A percentile compares a stretch with the other conserved stretches of the same genome.
phyloP scores from a whole-genome alignment of 1,140 invertebrate species.

The Piezodorus guildinii region DNA sequence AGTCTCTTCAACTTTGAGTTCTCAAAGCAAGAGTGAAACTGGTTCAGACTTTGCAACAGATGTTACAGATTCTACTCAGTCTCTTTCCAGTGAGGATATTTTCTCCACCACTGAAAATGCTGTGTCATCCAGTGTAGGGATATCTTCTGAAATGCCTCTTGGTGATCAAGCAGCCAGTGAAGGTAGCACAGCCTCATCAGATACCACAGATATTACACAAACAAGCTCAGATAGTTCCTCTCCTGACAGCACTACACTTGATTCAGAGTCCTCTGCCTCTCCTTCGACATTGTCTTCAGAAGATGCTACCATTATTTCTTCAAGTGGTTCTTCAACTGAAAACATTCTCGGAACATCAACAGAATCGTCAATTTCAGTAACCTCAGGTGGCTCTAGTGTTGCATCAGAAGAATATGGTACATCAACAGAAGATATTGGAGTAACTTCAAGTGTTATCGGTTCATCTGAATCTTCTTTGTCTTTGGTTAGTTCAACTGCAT shows the following conservation, averaged over 20 bases:
- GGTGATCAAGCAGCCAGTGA: background rate
- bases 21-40: background rate
- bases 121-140: background rate
- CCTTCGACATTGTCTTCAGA: conserved; percentile 22
- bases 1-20: background rate
- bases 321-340: conserved; percentile 23
- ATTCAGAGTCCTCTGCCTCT: background rate
- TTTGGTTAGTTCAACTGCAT: conserved; percentile 6
- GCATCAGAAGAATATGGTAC: too few species aligned
- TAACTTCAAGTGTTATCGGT: background rate
- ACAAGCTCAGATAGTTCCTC: background rate
- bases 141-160: background rate
- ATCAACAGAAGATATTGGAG: background rate
- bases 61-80: background rate
- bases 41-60: background rate
- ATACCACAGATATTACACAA: background rate
- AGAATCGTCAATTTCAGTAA: too few species aligned
- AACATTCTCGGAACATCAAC: too few species aligned
- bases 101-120: background rate
- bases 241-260: background rate
- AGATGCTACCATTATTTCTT: conserved; percentile 21
- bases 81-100: too few species aligned
- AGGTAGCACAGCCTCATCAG: background rate
- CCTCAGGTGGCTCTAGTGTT: too few species aligned
- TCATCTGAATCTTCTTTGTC: conserved; percentile 15